These are phyloP conservation scores for Zaprionus vittiger DNA, from an alignment of 1,140 invertebrate species.

Conservation along the genomic window DNA sequence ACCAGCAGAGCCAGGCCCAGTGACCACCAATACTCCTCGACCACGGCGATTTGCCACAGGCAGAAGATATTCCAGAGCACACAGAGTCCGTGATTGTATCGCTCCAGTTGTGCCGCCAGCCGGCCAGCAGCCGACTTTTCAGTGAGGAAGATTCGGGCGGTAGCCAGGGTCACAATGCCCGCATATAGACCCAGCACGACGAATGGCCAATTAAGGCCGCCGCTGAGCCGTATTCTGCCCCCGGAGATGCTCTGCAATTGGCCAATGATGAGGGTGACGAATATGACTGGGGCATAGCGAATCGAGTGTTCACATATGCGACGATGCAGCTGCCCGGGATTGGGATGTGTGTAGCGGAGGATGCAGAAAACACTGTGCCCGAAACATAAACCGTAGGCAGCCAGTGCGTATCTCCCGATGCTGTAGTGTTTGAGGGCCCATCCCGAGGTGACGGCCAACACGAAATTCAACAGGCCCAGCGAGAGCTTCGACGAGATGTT, in stretches of 20 bases:
- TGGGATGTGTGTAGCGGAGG: slow-evolving; percentile 72
- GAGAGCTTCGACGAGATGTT: slow-evolving; percentile 53
- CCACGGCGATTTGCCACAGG: slow-evolving; percentile 54
- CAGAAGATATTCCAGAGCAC: slow-evolving; percentile 66
- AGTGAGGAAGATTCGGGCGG: slow-evolving; percentile 36
- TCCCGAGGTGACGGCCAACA: slow-evolving; percentile 63
- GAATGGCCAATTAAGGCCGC: slow-evolving; percentile 44
- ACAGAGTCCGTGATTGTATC: slow-evolving; percentile 43
- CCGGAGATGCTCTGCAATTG: slow-evolving; percentile 45
- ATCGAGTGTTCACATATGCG: slow-evolving; percentile 58
- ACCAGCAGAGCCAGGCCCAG: slow-evolving; percentile 56
- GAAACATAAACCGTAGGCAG: slow-evolving; percentile 64
- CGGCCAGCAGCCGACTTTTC: slow-evolving; percentile 17
- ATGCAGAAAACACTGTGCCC: slow-evolving; percentile 62
- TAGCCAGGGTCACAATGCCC: slow-evolving; percentile 31
- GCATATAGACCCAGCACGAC: slow-evolving; percentile 50
- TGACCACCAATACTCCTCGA: slow-evolving; percentile 63
- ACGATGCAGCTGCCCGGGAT: slow-evolving; percentile 62
- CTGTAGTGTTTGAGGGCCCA: slow-evolving; percentile 65
- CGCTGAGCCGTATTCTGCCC: neutral
- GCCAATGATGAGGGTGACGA: slow-evolving; percentile 61
- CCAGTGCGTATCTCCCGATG: slow-evolving; percentile 45
- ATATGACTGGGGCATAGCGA: slow-evolving; percentile 58
- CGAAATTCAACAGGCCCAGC: slow-evolving; percentile 61
- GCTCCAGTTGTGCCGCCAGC: slow-evolving; percentile 26